These are phyloP conservation scores for Colletes gigas DNA, from an alignment of 1,140 invertebrate genomes.

Conservation along the genomic window DNA sequence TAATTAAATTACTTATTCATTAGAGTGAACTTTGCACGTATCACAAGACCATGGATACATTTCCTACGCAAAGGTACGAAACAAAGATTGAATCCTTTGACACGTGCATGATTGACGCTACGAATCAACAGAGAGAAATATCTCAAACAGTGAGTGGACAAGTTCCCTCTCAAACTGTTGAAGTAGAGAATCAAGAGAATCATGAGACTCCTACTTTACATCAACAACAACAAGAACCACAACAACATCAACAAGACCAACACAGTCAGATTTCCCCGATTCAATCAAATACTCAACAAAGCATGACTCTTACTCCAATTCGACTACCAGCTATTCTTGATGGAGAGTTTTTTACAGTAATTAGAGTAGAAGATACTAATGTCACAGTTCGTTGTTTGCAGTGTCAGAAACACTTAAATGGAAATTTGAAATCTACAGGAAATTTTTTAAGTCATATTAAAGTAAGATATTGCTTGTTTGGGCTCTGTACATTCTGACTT, in stretches of 20 bases:
- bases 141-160: conserved; percentile 64
- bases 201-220: conserved; percentile 55
- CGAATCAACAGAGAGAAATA: conserved; percentile 68
- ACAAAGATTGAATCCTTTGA: conserved; percentile 78
- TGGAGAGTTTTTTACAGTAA: conserved; percentile 78
- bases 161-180: conserved; percentile 50
- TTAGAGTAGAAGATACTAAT: conserved; percentile 77
- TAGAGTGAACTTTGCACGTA: conserved; percentile 29
- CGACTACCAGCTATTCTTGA: conserved; percentile 79
- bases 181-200: conserved; percentile 68
- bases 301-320: conserved; percentile 75
- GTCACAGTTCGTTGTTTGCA: conserved; percentile 78
- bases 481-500: not conserved
- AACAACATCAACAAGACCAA: conserved; percentile 39
- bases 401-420: conserved; percentile 78
- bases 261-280: conserved; percentile 66
- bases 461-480: conserved; percentile 61
- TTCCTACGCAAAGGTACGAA: conserved; percentile 71
- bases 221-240: conserved; percentile 62
- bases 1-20: conserved; percentile 3
- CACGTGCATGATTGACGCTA: conserved; percentile 73
- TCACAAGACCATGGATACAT: conserved; percentile 72
- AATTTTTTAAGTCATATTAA: conserved; percentile 81
- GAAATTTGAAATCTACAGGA: conserved; percentile 79
- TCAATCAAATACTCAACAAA: conserved; percentile 70